phyloP scores from a whole-genome alignment of 2,113 vertebrate species.

The Cololabis saira region DNA sequence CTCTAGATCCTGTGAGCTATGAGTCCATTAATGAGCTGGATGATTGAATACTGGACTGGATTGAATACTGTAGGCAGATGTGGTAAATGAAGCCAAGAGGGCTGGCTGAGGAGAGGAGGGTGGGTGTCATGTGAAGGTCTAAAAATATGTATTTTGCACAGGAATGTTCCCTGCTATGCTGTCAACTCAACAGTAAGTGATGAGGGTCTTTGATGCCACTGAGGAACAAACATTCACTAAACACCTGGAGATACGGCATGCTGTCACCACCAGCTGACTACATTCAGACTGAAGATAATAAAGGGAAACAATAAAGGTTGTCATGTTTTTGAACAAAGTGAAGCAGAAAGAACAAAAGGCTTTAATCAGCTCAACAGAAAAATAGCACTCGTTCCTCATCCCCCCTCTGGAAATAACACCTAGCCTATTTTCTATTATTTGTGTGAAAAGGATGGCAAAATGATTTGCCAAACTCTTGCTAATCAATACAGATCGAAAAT shows the following conservation, averaged over 20 bases:
- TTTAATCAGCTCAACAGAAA: constrained; percentile 26
- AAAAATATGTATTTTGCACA: constrained; percentile 50
- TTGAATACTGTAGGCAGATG: constrained; percentile 49
- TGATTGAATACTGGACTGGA: constrained; percentile 59
- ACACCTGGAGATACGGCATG: constrained; percentile 16
- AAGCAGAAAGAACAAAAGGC: constrained; percentile 15
- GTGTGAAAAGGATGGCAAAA: constrained; percentile 21
- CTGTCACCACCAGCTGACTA: not conserved
- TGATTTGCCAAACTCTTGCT: constrained; percentile 5
- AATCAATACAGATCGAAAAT: not conserved
- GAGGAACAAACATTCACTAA: constrained; percentile 38
- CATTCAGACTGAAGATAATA: constrained; percentile 37
- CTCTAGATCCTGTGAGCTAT: constrained; percentile 41
- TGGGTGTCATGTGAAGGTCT: constrained; percentile 27
- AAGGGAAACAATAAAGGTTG: constrained; percentile 43
- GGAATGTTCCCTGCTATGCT: constrained; percentile 7
- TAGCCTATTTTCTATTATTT: constrained; percentile 12
- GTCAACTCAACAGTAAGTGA: constrained; percentile 24
- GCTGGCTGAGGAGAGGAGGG: constrained; percentile 16
- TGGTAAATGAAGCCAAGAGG: constrained; percentile 49
- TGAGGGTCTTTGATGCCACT: constrained; percentile 1
- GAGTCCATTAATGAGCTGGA: constrained; percentile 56
- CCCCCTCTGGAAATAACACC: constrained; percentile 2
- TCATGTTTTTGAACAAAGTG: constrained; percentile 25
- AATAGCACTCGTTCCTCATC: not conserved